Base-by-base conservation (phyloP, 2,797 vertebrate genomes). In the Centroberyx gerrardi region DNA sequence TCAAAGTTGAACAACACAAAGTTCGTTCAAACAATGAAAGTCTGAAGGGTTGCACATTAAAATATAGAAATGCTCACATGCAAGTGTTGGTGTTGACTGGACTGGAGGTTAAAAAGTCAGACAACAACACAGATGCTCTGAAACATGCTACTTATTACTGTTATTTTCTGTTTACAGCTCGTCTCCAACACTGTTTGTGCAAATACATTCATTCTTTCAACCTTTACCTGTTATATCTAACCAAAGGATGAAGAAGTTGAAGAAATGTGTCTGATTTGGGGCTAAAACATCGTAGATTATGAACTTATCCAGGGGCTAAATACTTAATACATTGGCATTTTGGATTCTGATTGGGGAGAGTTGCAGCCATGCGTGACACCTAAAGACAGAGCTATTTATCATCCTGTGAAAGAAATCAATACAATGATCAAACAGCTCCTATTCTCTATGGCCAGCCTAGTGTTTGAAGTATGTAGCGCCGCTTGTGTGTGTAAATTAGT, bases 331-430 rank as follows among this genome's bases (percentile, higher is more conserved):
- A 31, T 38, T 38, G 2, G 3, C 18, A 7, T 58, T 70, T 13
- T 62, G 1, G 52, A 49, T 61, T n/a, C 6, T 54, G 3, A 62
- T 54, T 9, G 46, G 14, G 51, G 2, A 56, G 28, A 62, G 29
- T 1, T 66, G 33, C 2, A 7, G 54, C 27, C 17, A 8, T 48
- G 42, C 22, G 27, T 61, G 36, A 68, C 10, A 49, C 38, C 17
- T 31, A 46, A 74, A 29, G 59, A 62, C 12, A 1, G 8, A 66
- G 31, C 3, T 0, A 62, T 33, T 68, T 44, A 55, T 68, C 3
- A 71, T 68, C 15, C 48, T 44, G 15, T 59, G 7, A 44, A 7
- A 56, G 17, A 62, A 65, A 78, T 72, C 73, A 68, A 58, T 53
- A 42, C 62, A 38, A 0, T 36, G 44, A 76, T 78, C 38, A 74